phyloP scores from a whole-genome alignment of 2,888 invertebrate species.

The Proisotoma minuta region DNA sequence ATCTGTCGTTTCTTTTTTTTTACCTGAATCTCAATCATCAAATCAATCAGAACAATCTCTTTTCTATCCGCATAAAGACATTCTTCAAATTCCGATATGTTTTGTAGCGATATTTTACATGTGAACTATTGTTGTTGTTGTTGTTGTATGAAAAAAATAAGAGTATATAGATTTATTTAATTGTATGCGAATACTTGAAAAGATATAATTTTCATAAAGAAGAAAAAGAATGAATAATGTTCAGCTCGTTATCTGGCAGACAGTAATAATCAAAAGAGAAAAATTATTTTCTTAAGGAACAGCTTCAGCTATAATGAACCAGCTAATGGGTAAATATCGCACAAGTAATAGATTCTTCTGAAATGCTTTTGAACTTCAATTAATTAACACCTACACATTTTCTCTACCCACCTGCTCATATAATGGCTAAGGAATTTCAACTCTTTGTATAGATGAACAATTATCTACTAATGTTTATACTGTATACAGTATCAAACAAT shows the following conservation, averaged over 20 bases:
- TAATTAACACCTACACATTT: conserved; percentile 43
- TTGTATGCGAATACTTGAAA: background rate
- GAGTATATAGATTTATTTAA: too few relatives aligned
- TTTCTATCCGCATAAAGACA: background rate
- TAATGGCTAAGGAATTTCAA: conserved; percentile 1
- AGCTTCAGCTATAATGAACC: background rate
- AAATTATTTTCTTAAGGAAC: background rate
- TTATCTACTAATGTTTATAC: too few relatives aligned
- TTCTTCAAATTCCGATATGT: background rate
- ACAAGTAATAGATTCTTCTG: conserved; percentile 10
- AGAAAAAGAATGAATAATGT: background rate
- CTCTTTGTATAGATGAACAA: background rate
- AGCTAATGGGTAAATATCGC: background rate
- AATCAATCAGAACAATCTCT: conserved; percentile 14
- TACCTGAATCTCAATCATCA: conserved; percentile 40
- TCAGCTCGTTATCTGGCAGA: background rate
- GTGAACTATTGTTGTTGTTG: too few relatives aligned
- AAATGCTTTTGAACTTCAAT: conserved; percentile 41
- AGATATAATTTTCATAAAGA: background rate
- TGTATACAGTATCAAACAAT: too few relatives aligned
- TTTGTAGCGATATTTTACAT: background rate
- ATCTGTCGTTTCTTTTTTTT: conserved; percentile 31
- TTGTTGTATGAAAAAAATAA: background rate
- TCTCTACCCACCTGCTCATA: conserved; percentile 30
- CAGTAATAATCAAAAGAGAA: conserved; percentile 2